Base-by-base conservation (phyloP, 2,888 invertebrate genomes). In the Antitype chi region DNA sequence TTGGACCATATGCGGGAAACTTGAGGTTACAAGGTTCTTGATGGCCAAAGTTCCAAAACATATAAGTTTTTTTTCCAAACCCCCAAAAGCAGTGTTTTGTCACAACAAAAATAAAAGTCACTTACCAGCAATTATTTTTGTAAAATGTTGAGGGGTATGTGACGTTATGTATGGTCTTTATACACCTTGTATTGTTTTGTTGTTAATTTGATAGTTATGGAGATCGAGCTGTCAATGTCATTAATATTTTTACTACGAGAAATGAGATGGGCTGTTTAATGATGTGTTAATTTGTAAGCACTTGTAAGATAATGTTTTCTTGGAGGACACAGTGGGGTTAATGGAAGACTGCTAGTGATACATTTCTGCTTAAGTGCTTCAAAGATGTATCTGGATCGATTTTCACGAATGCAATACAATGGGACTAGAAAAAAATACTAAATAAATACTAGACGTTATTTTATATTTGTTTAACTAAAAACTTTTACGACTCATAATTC, bases 401-500 rank as follows among this genome's bases (percentile, higher is more conserved):
- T 78, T 59, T 38, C 23, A 23, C 32, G 28, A 55, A n/a, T 28
- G 20, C 6, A 25, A 63, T 25, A 38, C 38, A 49, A 49, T 43
- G 1, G 9, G 11, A 53, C 32, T 6, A 55, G 17, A 53, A 32
- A 7, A n/a, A 11, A n/a, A 11, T 4, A 32, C 11, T 4, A 32
- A n/a, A 55, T 17, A 17, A 20, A 53, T 70, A 47, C 11, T 47
- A 15, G 11, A 17, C 3, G 13, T 9, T 17, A 20, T 23, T 25
- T 25, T 0, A 57, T 43, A 25, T 43, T 43, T 59, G 23, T 5
- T 2, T 8, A 20, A 43, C 17, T 28, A 70, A 59, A 63, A 62
- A n/a, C 5, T 74, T 75, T 62, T 32, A 47, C 53, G 32, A 25
- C 11, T n/a, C 38, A 32, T 20, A 23, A 73, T 55, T 49, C 15